Percentiles rank a stretch among this genome's conserved stretches.
These are phyloP conservation scores for Scaptomyza parva DNA, from an alignment of 2,888 invertebrate species.

Conservation along the genomic window DNA sequence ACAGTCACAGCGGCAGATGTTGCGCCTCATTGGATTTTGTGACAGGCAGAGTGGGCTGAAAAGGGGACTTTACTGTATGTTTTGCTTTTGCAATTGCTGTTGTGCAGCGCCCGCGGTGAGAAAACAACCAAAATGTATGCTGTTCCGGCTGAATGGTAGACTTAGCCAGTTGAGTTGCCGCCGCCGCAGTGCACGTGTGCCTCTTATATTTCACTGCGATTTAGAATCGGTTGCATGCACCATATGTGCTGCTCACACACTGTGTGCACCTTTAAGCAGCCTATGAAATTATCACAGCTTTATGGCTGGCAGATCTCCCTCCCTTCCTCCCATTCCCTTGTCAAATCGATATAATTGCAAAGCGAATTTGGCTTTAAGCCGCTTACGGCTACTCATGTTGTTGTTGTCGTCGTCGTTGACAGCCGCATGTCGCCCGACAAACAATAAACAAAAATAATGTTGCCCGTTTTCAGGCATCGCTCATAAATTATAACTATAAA, in stretches of 20 bases:
- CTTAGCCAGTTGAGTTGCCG: slow-evolving; percentile 40
- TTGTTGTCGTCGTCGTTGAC: slow-evolving; percentile 47
- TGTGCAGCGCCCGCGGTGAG: slow-evolving; percentile 48
- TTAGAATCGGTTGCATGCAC: slow-evolving; percentile 20
- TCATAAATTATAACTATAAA: slow-evolving; percentile 76
- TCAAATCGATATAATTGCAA: slow-evolving; percentile 58
- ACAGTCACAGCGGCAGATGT: slow-evolving; percentile 65
- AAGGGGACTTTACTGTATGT: slow-evolving; percentile 7
- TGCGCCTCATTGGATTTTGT: slow-evolving; percentile 66
- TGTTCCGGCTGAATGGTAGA: slow-evolving; percentile 75
- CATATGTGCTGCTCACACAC: slow-evolving; percentile 1
- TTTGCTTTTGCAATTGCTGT: slow-evolving; percentile 44
- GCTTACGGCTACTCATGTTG: slow-evolving; percentile 24
- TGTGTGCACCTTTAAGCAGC: slow-evolving; percentile 30
- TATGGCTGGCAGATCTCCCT: neutral
- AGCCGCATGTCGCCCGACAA: slow-evolving; percentile 54
- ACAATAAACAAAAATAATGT: slow-evolving; percentile 68
- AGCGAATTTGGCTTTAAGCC: slow-evolving; percentile 34
- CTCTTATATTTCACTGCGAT: slow-evolving; percentile 6
- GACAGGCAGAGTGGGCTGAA: neutral
- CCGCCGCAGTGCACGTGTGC: slow-evolving; percentile 32
- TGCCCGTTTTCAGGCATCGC: slow-evolving; percentile 47
- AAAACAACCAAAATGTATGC: slow-evolving; percentile 72
- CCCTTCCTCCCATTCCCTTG: neutral
- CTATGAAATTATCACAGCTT: slow-evolving; percentile 48